Evolutionary conservation across 1,140 invertebrate species (phyloP), one percentile per base, ranked within the genome.

Genomic region (Reticulitermes speratus): DNA sequence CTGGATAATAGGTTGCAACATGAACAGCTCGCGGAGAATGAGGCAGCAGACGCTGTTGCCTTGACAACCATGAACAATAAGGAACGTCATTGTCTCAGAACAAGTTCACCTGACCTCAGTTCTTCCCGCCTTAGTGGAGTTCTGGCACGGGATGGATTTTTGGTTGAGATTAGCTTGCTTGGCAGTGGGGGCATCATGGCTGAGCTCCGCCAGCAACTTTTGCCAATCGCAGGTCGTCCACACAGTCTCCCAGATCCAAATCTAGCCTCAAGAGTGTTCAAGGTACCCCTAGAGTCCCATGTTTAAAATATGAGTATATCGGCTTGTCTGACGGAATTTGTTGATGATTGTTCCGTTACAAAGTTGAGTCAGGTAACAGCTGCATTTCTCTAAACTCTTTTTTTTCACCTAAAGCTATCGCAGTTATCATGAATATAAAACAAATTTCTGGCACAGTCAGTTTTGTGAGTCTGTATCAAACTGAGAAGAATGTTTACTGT

Each of bases 91-190:
- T 90, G 93, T 82, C 88, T 94, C 8, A 89, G 94, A 86, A 94
- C 94, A 0, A 94, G 93, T 87, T 94, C 94, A 11, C 94, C 94
- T 14, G 94, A 95, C 89, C 89, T 95, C 9, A 94, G 93, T 88
- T 91, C 91, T 88, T 86, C 91, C 88, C 87, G 92, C 88, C 88
- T 90, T 87, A 69, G 21, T 25, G 81, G 44, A 9, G 44, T 38
- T n/a, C n/a, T 48, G 44, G 85, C 45, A 30, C 32, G 48, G 23
- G 88, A 91, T 88, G 82, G 92, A 89, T 91, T 93, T 85, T 90
- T 93, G 12, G 92, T 93, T 86, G 92, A 93, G 88, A 93, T 93
- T 8, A 93, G 92, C 86, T 91, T 93, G 86, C 90, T 92, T 19
- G 91, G 91, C 5, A 91, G 92, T 2, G 92, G 92, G 85, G 92